phyloP scores from a whole-genome alignment of 2,797 vertebrate species.

The Enteromius viviparus region DNA sequence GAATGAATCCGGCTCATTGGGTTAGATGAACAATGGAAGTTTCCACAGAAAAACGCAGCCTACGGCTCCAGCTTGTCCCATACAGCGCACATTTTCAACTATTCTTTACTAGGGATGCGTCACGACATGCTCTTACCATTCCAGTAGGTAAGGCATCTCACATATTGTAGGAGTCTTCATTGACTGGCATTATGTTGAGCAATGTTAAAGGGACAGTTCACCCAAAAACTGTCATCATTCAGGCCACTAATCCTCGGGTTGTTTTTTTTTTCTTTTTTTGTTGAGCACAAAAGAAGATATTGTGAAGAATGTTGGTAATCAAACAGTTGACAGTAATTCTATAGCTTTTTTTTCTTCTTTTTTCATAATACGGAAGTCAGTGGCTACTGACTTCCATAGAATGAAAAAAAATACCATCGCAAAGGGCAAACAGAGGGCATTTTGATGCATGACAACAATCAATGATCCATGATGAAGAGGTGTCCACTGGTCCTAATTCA shows the following conservation, averaged over 20 bases:
- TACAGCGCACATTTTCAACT: neutral
- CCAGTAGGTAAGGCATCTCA: neutral
- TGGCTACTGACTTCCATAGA: neutral
- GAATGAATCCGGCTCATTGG: neutral
- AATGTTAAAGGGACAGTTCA: neutral
- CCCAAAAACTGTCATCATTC: neutral
- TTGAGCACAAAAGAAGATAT: neutral
- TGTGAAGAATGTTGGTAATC: neutral
- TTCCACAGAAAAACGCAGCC: constrained; percentile 46
- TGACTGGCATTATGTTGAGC: neutral
- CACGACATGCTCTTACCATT: neutral
- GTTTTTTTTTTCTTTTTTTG: neutral
- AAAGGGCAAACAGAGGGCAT: constrained; percentile 22
- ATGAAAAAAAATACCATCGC: neutral
- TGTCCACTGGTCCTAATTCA: neutral
- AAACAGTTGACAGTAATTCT: neutral
- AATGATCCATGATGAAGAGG: neutral
- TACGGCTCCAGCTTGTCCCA: neutral
- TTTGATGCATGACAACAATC: neutral
- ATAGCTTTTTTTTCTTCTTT: neutral
- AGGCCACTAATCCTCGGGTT: neutral
- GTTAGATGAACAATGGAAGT: constrained; percentile 24
- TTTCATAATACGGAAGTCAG: neutral
- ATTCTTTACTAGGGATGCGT: neutral
- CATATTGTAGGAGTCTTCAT: neutral